Evolutionary conservation across 64 coral and sea anemone genomes (phyloP).

Genomic region (Porites lutea): DNA sequence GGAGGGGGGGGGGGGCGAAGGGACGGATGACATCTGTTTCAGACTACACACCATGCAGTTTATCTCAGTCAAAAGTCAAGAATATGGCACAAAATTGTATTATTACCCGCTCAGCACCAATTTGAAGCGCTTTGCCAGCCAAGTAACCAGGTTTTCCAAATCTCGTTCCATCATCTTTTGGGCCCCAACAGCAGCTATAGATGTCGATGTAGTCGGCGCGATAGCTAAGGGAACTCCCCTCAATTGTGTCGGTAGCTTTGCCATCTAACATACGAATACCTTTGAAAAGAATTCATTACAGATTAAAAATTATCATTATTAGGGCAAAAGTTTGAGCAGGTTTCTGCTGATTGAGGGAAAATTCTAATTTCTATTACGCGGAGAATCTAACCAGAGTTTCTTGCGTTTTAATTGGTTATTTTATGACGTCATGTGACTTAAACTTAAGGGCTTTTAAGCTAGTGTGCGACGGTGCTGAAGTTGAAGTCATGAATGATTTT

Average conservation of each 20-base stretch:
- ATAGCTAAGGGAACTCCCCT: conserved; percentile 84
- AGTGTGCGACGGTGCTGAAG: too few species aligned
- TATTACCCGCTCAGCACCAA: conserved; percentile 83
- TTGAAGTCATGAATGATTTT: too few species aligned
- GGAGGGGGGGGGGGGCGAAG: too few species aligned
- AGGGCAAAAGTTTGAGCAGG: too few species aligned
- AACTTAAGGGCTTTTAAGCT: too few species aligned
- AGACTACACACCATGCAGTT: too few species aligned
- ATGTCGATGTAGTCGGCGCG: conserved; percentile 92
- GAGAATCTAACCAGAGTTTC: too few species aligned
- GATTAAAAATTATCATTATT: neutral
- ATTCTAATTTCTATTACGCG: too few species aligned
- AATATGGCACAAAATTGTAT: neutral
- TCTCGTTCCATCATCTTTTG: conserved; percentile 91
- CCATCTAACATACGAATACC: conserved; percentile 94
- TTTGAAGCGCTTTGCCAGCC: conserved; percentile 80
- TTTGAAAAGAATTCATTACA: neutral
- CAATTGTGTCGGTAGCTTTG: conserved; percentile 75
- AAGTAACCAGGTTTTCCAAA: conserved; percentile 88
- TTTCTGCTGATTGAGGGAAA: too few species aligned
- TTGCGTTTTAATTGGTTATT: too few species aligned
- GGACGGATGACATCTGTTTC: too few species aligned
- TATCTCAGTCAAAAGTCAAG: neutral
- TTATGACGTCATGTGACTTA: too few species aligned
- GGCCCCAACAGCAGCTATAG: conserved; percentile 92